Evolutionary conservation across 1,140 invertebrate genomes (phyloP).

Genomic region (Sarcophaga peregrina): DNA sequence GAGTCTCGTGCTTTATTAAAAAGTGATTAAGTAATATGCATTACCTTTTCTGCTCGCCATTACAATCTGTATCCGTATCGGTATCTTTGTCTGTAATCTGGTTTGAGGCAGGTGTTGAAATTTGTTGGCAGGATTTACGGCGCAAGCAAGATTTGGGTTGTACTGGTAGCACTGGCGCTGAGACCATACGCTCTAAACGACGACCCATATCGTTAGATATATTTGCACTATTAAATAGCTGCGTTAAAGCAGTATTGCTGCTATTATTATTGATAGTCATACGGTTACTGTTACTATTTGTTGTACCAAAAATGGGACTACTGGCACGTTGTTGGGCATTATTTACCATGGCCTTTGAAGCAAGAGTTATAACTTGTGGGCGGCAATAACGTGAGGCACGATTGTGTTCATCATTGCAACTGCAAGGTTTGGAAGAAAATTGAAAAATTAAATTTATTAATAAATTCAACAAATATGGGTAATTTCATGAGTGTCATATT

Average conservation of each 20-base stretch:
- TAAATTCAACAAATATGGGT: not conserved
- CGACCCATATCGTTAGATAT: constrained; percentile 55
- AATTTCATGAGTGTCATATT: not conserved
- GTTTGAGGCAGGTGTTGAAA: not conserved
- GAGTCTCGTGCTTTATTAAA: too few species aligned
- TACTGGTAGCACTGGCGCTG: constrained; percentile 53
- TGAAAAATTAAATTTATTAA: constrained; percentile 16
- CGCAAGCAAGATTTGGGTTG: constrained; percentile 63
- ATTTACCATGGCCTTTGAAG: constrained; percentile 65
- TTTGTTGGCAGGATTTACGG: constrained; percentile 49
- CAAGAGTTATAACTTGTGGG: constrained; percentile 62
- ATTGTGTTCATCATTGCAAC: constrained; percentile 63
- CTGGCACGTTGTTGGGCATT: constrained; percentile 51
- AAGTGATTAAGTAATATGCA: too few species aligned
- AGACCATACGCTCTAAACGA: constrained; percentile 61
- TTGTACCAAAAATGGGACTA: constrained; percentile 33
- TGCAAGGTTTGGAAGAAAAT: constrained; percentile 48
- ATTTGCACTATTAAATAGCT: constrained; percentile 34
- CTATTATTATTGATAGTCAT: constrained; percentile 43
- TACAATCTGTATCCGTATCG: constrained; percentile 8
- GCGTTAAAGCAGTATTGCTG: constrained; percentile 43
- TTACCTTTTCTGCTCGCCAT: constrained; percentile 16
- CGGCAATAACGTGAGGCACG: constrained; percentile 62
- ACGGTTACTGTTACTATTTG: constrained; percentile 18
- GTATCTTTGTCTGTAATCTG: constrained; percentile 33